Base-by-base conservation (phyloP, 2,888 invertebrate genomes). In the Euplagia quadripunctaria region DNA sequence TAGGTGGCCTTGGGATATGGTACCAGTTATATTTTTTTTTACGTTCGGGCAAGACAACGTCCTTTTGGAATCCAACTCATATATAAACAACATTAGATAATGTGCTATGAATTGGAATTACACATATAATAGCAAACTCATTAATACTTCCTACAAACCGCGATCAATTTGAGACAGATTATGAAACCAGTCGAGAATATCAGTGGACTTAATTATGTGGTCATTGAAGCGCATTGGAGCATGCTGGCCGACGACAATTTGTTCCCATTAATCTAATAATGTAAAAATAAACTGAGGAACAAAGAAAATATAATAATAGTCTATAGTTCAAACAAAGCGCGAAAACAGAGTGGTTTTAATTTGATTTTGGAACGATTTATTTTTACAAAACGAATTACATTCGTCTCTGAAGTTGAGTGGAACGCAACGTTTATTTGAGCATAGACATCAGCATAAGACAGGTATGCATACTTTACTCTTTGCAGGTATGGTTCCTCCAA, bases 211-310 rank as follows among this genome's bases (percentile, higher is more conserved):
- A 73, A 84, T 83, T 81, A 84, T 73, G 73, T 52, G 63, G 9
- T 77, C 71, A 77, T 71, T 80, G 82, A 72, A 80, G 82, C 83
- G 78, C 70, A 76, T 66, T 76, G 31, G 67, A 79, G 82, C 83
- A 68, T 82, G 43, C 68, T 73, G 43, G 61, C 79, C 17, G 69
- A 4, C 61, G 43, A 71, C 77, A 66, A 81, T 79, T 83, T 79
- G 67, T 77, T 43, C 49, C 78, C 77, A 81, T 76, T 79, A 80
- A 75, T 79, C 73, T 82, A 84, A 83, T 83, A 75, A 82, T 73
- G 17, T 70, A 49, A 46, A 69, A 74, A 61, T 42, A 70, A 73
- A 42, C 31, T 31, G 52, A 73, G 52, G 68, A 74, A 71, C 17
- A 69, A 69, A 81, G 43, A 82, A 82, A 81, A 73, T 8, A 11